These are phyloP conservation scores for Enteromius mattozi DNA, from an alignment of 2,797 vertebrate genomes.

Conservation along the genomic window DNA sequence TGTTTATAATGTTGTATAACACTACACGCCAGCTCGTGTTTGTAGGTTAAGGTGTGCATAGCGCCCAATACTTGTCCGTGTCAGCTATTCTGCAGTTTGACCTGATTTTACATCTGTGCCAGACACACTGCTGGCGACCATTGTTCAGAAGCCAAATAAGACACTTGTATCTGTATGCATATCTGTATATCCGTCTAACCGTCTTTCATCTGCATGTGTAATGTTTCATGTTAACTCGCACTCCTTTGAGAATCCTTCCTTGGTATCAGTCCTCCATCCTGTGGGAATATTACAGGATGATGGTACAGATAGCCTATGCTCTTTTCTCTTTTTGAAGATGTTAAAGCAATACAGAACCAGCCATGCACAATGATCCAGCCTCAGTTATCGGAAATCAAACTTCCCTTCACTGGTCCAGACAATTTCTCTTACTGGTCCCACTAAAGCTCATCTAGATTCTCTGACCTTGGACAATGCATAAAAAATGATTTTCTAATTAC, in stretches of 20 bases:
- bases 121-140: background rate
- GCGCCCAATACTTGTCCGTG: background rate
- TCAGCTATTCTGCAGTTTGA: conserved; percentile 20
- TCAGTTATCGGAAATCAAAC: background rate
- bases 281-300: conserved; percentile 67
- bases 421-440: background rate
- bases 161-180: background rate
- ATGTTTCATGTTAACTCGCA: conserved; percentile 6
- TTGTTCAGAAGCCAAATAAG: background rate
- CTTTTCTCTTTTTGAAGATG: background rate
- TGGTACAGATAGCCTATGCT: conserved; percentile 50
- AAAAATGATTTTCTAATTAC: conserved; percentile 70
- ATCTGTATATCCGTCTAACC: background rate
- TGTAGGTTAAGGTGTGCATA: background rate
- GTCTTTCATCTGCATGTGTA: conserved; percentile 1
- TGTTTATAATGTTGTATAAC: background rate
- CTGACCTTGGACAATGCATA: conserved; percentile 69
- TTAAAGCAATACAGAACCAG: background rate
- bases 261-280: conserved; percentile 32
- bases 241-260: conserved; percentile 1
- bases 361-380: background rate
- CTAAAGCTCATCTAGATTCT: conserved; percentile 22
- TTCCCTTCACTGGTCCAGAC: background rate
- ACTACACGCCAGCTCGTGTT: background rate
- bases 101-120: conserved; percentile 22